Evolutionary conservation across 2,888 invertebrate species (phyloP).

Genomic region (Coremacera marginata): DNA sequence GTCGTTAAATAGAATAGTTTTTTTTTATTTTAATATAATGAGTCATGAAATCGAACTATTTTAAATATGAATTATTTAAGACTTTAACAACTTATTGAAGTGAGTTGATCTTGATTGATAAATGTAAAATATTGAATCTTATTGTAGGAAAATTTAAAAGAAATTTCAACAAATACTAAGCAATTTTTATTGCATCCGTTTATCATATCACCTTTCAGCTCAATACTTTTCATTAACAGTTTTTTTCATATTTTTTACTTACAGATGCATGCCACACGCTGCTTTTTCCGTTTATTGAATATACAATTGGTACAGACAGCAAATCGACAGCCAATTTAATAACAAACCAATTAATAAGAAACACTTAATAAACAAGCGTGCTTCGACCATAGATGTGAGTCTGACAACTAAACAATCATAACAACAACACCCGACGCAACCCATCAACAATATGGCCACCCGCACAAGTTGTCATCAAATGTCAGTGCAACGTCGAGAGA

Average conservation of each 20-base stretch:
- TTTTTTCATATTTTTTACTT: background rate
- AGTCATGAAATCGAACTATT: no score
- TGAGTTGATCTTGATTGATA: no score
- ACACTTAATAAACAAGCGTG: background rate
- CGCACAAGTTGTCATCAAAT: background rate
- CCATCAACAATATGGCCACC: slow-evolving; percentile 7
- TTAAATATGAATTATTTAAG: no score
- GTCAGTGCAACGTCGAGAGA: background rate
- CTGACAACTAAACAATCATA: background rate
- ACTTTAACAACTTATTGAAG: no score
- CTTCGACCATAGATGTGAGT: background rate
- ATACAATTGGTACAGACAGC: background rate
- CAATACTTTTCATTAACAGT: no score
- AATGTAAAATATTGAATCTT: no score
- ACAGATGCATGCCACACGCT: background rate
- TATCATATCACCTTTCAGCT: no score
- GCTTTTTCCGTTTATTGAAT: background rate
- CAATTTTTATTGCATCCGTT: no score
- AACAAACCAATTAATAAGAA: background rate
- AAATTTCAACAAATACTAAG: no score
- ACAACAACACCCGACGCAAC: background rate
- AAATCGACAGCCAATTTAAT: background rate
- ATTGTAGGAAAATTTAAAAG: no score
- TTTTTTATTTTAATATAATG: no score
- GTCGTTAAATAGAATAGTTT: no score